Conservation (phyloP, 2,113 vertebrate species). For the Oryctolagus cuniculus region mOryCun1.1 NC_091444.1:51298001-51298500, state of each 20-base stretch:
- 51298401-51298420: neutral
- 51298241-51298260: neutral
- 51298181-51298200: neutral
- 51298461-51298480: neutral
- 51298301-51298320: neutral
- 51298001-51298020: too few species aligned
- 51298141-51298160: neutral
- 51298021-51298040: too few species aligned
- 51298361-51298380: neutral
- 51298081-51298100: neutral
- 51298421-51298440: neutral
- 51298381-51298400: neutral
- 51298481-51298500: neutral
- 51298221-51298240: neutral
- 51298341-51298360: neutral
- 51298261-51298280: neutral
- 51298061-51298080: neutral
- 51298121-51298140: neutral
- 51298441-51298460: neutral
- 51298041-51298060: too few species aligned
- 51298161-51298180: neutral
- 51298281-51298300: neutral
- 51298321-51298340: neutral
- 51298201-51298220: too few species aligned
- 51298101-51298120: neutral